Conservation (phyloP, 2,113 vertebrate species). For the Spea multiplicata region DNA sequence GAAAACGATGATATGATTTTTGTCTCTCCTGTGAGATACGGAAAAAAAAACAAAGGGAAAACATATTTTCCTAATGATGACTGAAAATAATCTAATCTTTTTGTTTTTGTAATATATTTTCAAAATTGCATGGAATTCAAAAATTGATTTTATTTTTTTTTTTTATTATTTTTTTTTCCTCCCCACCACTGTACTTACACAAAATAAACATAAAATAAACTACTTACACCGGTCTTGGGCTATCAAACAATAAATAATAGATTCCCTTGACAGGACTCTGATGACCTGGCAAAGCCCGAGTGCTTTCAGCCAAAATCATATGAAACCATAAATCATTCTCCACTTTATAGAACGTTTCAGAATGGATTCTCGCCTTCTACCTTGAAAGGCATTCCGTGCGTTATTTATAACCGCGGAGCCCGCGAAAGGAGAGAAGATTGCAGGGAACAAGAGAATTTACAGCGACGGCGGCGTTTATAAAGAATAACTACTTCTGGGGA, state of each 20-base stretch:
- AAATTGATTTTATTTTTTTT: conserved; percentile 62
- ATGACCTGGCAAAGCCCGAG: conserved; percentile 79
- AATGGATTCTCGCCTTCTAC: conserved; percentile 79
- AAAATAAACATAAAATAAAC: conserved; percentile 80
- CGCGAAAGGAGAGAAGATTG: conserved; percentile 69
- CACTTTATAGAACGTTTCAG: conserved; percentile 82
- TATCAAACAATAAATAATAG: conserved; percentile 78
- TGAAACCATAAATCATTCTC: conserved; percentile 82
- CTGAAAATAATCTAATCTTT: background rate
- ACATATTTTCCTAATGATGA: background rate
- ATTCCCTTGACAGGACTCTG: conserved; percentile 76
- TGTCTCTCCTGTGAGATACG: too few species aligned
- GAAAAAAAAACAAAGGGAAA: too few species aligned
- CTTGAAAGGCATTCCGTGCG: conserved; percentile 81
- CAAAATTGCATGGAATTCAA: conserved; percentile 56
- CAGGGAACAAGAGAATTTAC: conserved; percentile 71
- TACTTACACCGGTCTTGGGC: conserved; percentile 67
- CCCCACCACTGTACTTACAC: conserved; percentile 67
- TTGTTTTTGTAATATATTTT: conserved; percentile 50
- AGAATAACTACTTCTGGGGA: conserved; percentile 61
- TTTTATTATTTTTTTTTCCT: too few species aligned
- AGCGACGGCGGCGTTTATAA: conserved; percentile 65
- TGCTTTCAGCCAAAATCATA: conserved; percentile 81
- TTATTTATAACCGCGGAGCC: conserved; percentile 80
- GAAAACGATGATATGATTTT: too few species aligned